phyloP scores from a whole-genome alignment of 1,140 invertebrate genomes.

The Papilio glaucus region DNA sequence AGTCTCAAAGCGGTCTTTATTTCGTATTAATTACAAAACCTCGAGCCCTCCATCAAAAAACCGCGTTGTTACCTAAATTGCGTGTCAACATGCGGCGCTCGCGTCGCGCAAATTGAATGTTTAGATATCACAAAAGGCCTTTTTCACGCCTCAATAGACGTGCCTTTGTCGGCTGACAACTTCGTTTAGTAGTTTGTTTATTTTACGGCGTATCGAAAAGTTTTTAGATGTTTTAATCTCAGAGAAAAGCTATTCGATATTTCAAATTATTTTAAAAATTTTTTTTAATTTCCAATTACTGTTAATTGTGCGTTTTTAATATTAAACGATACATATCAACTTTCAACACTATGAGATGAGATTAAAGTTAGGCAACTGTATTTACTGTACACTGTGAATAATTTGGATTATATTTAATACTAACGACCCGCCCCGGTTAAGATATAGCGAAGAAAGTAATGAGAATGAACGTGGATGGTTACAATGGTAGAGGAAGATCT shows the following conservation, averaged over 20 bases:
- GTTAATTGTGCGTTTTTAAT: too few relatives aligned
- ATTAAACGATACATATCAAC: too few relatives aligned
- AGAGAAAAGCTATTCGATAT: not conserved
- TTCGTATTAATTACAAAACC: conserved; percentile 32
- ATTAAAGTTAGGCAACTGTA: too few relatives aligned
- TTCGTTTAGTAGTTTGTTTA: not conserved
- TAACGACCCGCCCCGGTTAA: too few relatives aligned
- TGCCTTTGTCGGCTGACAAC: conserved; percentile 13
- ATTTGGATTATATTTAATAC: not conserved
- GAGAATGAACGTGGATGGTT: too few relatives aligned
- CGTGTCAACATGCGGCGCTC: not conserved
- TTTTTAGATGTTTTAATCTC: not conserved
- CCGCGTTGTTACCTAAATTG: conserved; percentile 16
- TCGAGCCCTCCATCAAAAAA: conserved; percentile 18
- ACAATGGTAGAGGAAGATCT: too few relatives aligned
- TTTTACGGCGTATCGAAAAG: not conserved
- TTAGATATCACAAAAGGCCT: conserved; percentile 26
- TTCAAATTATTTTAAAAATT: too few relatives aligned
- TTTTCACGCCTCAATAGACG: not conserved
- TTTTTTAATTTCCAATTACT: too few relatives aligned
- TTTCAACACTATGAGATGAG: too few relatives aligned
- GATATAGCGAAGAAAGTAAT: too few relatives aligned
- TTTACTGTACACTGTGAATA: too few relatives aligned
- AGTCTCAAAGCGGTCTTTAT: conserved; percentile 16
- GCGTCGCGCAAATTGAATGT: conserved; percentile 7